Percentiles rank a stretch among this genome's conserved stretches.
Evolutionary conservation across 2,797 vertebrate genomes (phyloP).

Genomic region (Carduelis carduelis): DNA sequence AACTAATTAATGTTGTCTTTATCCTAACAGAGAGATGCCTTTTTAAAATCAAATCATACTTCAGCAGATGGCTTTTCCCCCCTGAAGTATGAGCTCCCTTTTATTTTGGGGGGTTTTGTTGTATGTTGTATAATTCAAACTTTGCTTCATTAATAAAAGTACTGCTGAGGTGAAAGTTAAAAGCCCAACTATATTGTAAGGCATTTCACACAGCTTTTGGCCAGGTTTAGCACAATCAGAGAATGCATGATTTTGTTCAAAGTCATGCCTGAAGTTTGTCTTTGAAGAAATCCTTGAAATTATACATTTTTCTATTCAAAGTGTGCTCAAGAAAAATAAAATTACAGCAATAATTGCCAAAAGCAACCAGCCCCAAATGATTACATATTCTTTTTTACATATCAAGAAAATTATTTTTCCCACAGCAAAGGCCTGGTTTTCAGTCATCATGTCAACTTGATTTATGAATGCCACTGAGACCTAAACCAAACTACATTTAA

Average conservation of each 20-base stretch:
- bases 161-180: neutral
- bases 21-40: neutral
- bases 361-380: neutral
- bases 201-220: neutral
- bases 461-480: neutral
- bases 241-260: neutral
- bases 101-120: neutral
- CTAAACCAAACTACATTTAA: neutral
- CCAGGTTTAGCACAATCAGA: neutral
- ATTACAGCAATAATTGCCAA: neutral
- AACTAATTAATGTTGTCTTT: neutral
- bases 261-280: neutral
- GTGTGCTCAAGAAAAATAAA: neutral
- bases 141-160: neutral
- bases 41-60: neutral
- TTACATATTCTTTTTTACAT: neutral
- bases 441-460: neutral
- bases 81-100: neutral
- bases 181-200: neutral
- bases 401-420: neutral
- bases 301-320: neutral
- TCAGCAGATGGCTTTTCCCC: neutral
- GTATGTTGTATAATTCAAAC: neutral
- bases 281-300: neutral
- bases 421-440: neutral